Percentiles rank a stretch among this genome's conserved stretches.
Conservation (phyloP, 92 coral and sea anemone genomes). For the Ricordea florida region DNA sequence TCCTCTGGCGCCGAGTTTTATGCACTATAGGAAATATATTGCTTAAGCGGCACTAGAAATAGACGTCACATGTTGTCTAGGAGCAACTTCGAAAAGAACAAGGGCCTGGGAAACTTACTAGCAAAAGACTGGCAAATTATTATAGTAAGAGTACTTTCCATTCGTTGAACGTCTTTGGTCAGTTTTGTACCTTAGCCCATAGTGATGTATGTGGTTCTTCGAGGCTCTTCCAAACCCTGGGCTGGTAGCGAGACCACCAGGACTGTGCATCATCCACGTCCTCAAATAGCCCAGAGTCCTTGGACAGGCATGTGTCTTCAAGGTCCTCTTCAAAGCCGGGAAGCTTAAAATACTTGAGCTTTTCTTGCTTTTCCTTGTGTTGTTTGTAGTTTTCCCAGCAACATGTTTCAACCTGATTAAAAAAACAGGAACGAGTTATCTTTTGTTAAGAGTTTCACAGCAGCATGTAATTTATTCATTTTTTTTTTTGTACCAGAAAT, state of each 20-base stretch:
- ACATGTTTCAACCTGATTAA: slow-evolving; percentile 96
- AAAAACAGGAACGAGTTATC: too few species aligned
- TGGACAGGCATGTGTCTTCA: slow-evolving; percentile 34
- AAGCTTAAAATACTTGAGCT: slow-evolving; percentile 83
- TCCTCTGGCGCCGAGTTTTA: too few species aligned
- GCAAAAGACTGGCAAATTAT: too few species aligned
- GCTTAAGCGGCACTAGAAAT: too few species aligned
- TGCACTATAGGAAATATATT: too few species aligned
- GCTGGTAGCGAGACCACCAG: slow-evolving; percentile 85
- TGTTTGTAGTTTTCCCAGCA: slow-evolving; percentile 98
- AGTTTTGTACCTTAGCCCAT: slow-evolving; percentile 72
- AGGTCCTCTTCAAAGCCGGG: slow-evolving; percentile 64
- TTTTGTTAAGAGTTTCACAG: too few species aligned
- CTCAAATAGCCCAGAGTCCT: slow-evolving; percentile 62
- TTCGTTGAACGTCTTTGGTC: not conserved
- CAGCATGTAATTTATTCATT: too few species aligned
- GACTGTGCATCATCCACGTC: slow-evolving; percentile 69
- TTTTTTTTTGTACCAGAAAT: not conserved
- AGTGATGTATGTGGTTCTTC: slow-evolving; percentile 93
- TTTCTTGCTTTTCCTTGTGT: slow-evolving; percentile 95
- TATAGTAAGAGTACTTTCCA: not conserved
- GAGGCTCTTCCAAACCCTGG: slow-evolving; percentile 83
- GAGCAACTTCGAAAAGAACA: too few species aligned
- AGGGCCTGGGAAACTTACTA: too few species aligned
- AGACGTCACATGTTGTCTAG: too few species aligned